Conservation (phyloP, 2,888 invertebrate species). For the Orthonevra nobilis region DNA sequence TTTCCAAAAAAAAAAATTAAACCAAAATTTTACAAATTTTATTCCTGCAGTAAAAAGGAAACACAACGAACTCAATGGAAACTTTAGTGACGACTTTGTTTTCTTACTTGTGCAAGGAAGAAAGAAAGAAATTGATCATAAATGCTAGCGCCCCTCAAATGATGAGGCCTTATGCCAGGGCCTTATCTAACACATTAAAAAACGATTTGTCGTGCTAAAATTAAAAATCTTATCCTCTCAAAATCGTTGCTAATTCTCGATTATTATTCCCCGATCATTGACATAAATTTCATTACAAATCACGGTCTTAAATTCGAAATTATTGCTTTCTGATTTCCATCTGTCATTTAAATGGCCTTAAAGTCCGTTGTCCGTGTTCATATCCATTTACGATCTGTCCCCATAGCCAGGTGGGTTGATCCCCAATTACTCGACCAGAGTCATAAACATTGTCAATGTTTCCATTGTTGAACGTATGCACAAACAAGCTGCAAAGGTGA, state of each 20-base stretch:
- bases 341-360: constrained; percentile 27
- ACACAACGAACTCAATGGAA: too few species aligned
- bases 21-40: too few species aligned
- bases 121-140: too few species aligned
- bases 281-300: not conserved
- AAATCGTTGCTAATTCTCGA: too few species aligned
- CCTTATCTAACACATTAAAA: too few species aligned
- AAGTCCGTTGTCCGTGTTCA: not conserved
- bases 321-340: constrained; percentile 24
- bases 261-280: not conserved
- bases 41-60: too few species aligned
- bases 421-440: constrained; percentile 27
- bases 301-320: not conserved
- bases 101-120: too few species aligned
- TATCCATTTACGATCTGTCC: constrained; percentile 9
- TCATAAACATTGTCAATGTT: constrained; percentile 29
- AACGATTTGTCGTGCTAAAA: too few species aligned
- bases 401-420: constrained; percentile 19
- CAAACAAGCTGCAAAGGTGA: constrained; percentile 40
- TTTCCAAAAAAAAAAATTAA: too few species aligned
- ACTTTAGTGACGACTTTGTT: too few species aligned
- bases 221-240: too few species aligned
- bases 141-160: not conserved
- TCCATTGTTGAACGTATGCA: constrained; percentile 26
- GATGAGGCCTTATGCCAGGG: not conserved